A percentile compares a stretch with the other conserved stretches of the same genome.
These are phyloP conservation scores for Machaerirhynchus nigripectus DNA, from an alignment of 2,113 vertebrate genomes.

Conservation along the genomic window DNA sequence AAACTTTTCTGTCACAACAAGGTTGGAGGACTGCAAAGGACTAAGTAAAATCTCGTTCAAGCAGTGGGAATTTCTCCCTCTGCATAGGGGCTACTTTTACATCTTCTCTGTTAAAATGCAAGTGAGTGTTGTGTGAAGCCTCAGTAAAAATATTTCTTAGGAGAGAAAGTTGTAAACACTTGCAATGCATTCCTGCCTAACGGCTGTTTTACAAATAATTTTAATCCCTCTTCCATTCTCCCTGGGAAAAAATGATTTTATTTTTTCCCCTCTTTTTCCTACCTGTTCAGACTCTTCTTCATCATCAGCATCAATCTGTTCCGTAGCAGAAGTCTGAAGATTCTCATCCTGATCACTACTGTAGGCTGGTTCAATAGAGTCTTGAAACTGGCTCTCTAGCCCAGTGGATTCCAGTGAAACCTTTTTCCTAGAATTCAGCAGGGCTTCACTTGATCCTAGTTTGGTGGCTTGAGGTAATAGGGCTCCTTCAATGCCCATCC, in stretches of 20 bases:
- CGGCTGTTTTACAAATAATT: neutral
- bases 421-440: constrained; percentile 75
- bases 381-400: constrained; percentile 77
- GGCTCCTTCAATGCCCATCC: constrained; percentile 73
- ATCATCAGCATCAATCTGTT: constrained; percentile 83
- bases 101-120: neutral
- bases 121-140: neutral
- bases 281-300: constrained; percentile 83
- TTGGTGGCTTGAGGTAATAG: constrained; percentile 78
- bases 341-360: constrained; percentile 78
- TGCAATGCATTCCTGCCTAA: neutral
- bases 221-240: neutral
- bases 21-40: neutral
- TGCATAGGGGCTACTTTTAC: neutral
- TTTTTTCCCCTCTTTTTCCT: neutral
- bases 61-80: neutral
- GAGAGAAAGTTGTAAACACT: neutral
- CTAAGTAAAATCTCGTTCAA: neutral
- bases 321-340: constrained; percentile 67
- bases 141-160: neutral
- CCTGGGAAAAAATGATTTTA: neutral
- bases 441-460: constrained; percentile 60
- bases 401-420: neutral
- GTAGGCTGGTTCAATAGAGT: constrained; percentile 76
- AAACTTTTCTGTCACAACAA: neutral